These are phyloP conservation scores for Propithecus perrieri DNA, from an alignment of 2,797 vertebrate species.

Conservation along the genomic window DNA sequence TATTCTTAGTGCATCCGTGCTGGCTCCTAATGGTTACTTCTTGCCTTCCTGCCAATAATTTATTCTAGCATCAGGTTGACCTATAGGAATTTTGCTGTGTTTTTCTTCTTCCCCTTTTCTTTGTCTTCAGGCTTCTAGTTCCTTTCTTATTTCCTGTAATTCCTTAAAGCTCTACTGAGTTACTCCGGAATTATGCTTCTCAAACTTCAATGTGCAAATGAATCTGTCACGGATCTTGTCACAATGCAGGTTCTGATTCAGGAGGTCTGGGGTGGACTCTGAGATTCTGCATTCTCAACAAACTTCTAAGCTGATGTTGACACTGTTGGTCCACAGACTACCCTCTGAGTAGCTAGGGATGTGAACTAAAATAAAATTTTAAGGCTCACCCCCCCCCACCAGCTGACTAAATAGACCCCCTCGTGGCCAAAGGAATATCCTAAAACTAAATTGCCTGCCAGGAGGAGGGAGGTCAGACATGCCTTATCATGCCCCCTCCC, in stretches of 20 bases:
- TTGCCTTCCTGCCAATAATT: background rate
- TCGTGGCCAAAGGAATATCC: too few species aligned
- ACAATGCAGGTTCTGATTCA: background rate
- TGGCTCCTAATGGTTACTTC: background rate
- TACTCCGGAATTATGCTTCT: background rate
- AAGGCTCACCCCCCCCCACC: too few species aligned
- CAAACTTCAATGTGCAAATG: background rate
- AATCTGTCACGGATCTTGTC: background rate
- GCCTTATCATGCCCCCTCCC: too few species aligned
- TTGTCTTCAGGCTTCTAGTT: background rate
- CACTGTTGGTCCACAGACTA: background rate
- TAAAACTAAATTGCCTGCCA: too few species aligned
- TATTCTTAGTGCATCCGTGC: background rate
- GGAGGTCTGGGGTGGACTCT: background rate
- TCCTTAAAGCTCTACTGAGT: slow-evolving; percentile 11
- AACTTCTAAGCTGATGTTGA: background rate
- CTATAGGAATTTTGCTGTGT: background rate
- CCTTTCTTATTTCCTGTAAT: background rate
- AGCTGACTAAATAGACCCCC: too few species aligned
- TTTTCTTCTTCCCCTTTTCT: slow-evolving; percentile 1
- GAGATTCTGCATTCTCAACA: background rate
- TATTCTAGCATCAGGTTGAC: background rate
- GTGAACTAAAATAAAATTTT: too few species aligned
- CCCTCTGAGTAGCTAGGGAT: background rate
- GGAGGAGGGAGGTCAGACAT: too few species aligned